Evolutionary conservation across 2,113 vertebrate species (phyloP).

Genomic region (Urocynchramus pylzowi): DNA sequence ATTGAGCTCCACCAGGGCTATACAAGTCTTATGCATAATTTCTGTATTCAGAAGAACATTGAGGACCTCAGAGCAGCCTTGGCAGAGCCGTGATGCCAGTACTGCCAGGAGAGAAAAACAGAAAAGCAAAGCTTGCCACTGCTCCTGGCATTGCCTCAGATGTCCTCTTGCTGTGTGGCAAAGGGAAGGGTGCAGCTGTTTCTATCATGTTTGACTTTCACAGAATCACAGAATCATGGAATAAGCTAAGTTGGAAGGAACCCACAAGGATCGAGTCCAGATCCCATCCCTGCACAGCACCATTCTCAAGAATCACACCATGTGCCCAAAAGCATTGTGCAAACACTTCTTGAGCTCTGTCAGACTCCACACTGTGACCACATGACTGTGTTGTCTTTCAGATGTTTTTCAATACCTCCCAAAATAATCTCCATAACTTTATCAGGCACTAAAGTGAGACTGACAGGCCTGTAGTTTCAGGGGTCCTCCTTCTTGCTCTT

Average conservation of each 20-base stretch:
- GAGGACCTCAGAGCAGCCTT: background rate
- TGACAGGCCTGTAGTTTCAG: background rate
- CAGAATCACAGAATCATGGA: background rate
- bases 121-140: background rate
- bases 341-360: background rate
- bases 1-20: background rate
- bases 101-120: background rate
- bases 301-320: background rate
- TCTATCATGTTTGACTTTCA: background rate
- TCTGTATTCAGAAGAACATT: background rate
- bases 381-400: background rate
- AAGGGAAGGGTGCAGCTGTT: background rate
- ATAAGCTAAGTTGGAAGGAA: background rate
- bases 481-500: background rate
- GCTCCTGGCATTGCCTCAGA: background rate
- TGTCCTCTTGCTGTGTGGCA: background rate
- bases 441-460: background rate
- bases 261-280: rapidly evolving
- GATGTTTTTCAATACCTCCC: background rate
- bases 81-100: background rate
- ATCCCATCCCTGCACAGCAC: background rate
- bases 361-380: background rate
- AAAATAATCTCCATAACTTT: background rate
- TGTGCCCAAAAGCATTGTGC: background rate
- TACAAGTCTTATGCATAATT: background rate